Evolutionary conservation across 2,888 invertebrate species (phyloP).

Genomic region (Choreutis nemorana): DNA sequence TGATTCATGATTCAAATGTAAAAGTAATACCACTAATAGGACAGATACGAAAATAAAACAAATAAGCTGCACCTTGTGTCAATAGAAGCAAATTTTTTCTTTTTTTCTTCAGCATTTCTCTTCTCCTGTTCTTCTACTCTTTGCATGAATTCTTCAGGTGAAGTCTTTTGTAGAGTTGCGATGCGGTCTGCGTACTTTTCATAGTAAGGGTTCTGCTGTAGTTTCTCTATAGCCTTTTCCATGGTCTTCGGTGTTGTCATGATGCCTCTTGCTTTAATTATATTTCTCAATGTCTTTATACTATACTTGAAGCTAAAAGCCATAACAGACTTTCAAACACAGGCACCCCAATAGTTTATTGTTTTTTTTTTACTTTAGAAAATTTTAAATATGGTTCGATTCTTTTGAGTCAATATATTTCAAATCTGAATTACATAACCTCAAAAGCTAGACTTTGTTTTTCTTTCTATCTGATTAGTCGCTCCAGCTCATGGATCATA

Average conservation of each 20-base stretch:
- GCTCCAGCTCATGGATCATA: too few relatives aligned
- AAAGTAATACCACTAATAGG: too few relatives aligned
- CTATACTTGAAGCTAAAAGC: background rate
- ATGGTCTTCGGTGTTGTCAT: constrained; percentile 38
- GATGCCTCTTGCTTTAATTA: constrained; percentile 22
- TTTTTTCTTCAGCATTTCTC: constrained; percentile 31
- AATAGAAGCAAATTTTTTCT: constrained; percentile 36
- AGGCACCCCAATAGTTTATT: background rate
- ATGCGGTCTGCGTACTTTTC: constrained; percentile 84
- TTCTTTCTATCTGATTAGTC: too few relatives aligned
- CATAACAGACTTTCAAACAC: background rate
- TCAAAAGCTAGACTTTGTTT: too few relatives aligned
- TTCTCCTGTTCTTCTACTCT: constrained; percentile 65
- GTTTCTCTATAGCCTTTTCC: constrained; percentile 61
- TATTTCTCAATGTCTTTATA: constrained; percentile 6
- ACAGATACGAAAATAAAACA: too few relatives aligned
- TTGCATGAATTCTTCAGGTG: constrained; percentile 77
- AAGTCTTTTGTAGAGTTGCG: constrained; percentile 74
- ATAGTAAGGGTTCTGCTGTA: constrained; percentile 77
- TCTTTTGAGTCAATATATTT: background rate
- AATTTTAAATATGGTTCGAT: background rate
- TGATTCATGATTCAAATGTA: too few relatives aligned
- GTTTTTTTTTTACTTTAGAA: background rate
- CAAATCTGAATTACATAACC: too few relatives aligned
- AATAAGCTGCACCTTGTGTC: too few relatives aligned